Evolutionary conservation across 2,113 vertebrate genomes (phyloP), one percentile per base, ranked within the genome.

Genomic region (Sisor rabdophorus): DNA sequence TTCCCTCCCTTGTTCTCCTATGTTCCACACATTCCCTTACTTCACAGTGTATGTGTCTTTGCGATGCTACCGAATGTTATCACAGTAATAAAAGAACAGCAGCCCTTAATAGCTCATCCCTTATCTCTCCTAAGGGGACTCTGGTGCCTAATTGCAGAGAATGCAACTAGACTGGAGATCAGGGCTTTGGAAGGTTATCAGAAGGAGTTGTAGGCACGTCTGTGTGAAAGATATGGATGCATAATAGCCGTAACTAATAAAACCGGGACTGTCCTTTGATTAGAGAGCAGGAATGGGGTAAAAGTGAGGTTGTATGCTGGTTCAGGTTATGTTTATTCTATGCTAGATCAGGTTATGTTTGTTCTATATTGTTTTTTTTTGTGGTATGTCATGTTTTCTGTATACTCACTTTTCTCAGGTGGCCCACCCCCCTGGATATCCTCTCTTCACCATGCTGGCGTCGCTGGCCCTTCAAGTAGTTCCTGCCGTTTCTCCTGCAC

Each of bases 391-490:
- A 63, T n/a, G 20, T 53, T 56, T 48, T 60, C 19, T 75, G 10
- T 15, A 24, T 60, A 26, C 30, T 48, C 22, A 58, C 20, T 4
- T 50, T 53, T 65, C 75, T 47, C 78, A 99, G 96, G 96, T 99
- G 60, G 96, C 96, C 77, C 96, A 99, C 82, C 96, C 97, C 86
- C 97, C 96, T 0, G 96, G 97, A 75, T 99, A 98, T 78, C 97
- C 97, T 20, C 82, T 98, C 81, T 99, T 98, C 89, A 99, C 94
- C 1, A 83, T 99, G 55, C 84, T 95, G 81, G 91, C 95, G 77
- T 92, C 84, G 68, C 83, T 93, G 90, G 88, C 82, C 0, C 90
- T 90, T 58, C 80, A 16, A 13, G 85, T 95, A 3, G 71, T 95
- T 58, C 92, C 96, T 3, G 79, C 88, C 0, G 89, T 93, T 50